Evolutionary conservation across 2,797 vertebrate genomes (phyloP).

Genomic region (Fringilla coelebs): DNA sequence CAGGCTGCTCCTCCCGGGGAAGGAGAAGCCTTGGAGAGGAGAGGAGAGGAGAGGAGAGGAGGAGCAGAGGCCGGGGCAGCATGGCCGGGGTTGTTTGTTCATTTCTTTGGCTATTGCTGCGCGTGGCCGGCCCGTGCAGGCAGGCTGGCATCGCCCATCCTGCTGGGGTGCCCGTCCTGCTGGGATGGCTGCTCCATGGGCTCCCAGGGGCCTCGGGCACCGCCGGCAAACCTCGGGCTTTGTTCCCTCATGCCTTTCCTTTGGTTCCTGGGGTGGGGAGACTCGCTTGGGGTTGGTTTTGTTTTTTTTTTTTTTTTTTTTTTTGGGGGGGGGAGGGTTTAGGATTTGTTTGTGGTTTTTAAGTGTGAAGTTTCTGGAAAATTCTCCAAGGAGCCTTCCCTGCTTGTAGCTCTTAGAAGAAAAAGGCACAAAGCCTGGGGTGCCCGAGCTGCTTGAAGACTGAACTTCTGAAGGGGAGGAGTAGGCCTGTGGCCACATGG

Average conservation of each 20-base stretch:
- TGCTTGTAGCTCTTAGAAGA: not conserved
- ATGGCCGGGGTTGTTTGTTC: not conserved
- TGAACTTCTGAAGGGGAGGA: not conserved
- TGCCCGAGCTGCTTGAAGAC: not conserved
- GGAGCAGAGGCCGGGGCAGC: constrained; percentile 23
- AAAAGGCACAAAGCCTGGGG: not conserved
- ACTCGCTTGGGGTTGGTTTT: not conserved
- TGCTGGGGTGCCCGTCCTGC: not conserved
- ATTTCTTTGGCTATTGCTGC: not conserved
- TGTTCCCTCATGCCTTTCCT: not conserved
- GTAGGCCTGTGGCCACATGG: constrained; percentile 3
- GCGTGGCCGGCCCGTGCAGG: not conserved
- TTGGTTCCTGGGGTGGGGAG: not conserved
- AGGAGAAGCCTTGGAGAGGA: constrained; percentile 24
- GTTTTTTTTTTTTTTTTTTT: not conserved
- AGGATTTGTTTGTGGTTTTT: not conserved
- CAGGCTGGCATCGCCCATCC: not conserved
- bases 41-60: constrained; percentile 22
- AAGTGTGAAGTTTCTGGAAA: constrained; percentile 36
- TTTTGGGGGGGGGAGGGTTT: too few relatives aligned
- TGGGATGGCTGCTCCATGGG: not conserved
- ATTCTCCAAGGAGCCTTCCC: not conserved
- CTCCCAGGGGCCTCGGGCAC: not conserved
- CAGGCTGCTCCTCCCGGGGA: not conserved
- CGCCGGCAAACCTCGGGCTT: not conserved